Base-by-base conservation (phyloP, 1,140 invertebrate species). In the Cyclina sinensis region DNA sequence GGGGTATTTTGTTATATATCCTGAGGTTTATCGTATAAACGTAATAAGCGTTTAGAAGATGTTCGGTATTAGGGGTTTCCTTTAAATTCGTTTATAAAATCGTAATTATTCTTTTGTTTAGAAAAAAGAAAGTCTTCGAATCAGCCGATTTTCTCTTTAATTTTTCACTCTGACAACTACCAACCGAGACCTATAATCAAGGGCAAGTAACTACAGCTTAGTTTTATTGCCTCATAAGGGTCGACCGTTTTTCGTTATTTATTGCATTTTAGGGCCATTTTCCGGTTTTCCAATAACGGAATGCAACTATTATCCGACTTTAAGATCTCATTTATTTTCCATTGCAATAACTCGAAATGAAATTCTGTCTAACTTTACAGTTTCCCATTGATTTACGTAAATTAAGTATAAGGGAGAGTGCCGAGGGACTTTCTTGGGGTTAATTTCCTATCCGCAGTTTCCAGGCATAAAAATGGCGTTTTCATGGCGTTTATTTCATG, bases 241-340 rank as follows among this genome's bases (percentile, higher is more conserved):
- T 79, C 85, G 85, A 80, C 9, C 76, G 48, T 46, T 87, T 79
- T 68, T 54, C 85, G 85, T 87, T 46, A 87, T 87, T 87, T 87
- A 87, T 87, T 87, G 46, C 85, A 30, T 68, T 51, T 87, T 80
- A 80, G 37, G 76, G 48, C 74, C 74, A 70, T 80, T 78, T 87
- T 68, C 59, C 74, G 74, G 74, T 51, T 87, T 46, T 59, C 54
- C 48, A 84, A 37, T 62, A 80, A 76, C 74, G 62, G 70, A 78
- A 48, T 48, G 59, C 39, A 46, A 32, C 85, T 27, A 87, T 87
- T 87, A 87, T 87, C 85, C 74, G 5, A 14, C 21, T 79, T 86
- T 86, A 86, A 86, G 84, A 78, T 86, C 84, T 86, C 84, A 46
- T 86, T 86, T 87, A 80, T 87, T 87, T 39, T 78, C 74, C 74